These are phyloP conservation scores for Ceratotherium simum DNA, from an alignment of 2,113 vertebrate genomes.

Conservation along the genomic window DNA sequence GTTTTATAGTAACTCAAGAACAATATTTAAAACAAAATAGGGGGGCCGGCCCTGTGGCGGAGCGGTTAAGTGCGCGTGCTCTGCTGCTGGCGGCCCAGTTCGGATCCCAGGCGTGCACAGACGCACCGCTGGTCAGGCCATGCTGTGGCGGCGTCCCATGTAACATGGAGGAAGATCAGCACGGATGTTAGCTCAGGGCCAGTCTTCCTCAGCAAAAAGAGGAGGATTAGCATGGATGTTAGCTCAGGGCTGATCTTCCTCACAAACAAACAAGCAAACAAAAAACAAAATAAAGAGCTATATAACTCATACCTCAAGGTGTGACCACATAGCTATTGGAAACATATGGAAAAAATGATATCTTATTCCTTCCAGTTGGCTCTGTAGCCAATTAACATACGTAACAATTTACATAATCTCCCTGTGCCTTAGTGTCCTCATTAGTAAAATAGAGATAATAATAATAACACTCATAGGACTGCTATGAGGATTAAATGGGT, in stretches of 20 bases:
- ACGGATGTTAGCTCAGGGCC: no score
- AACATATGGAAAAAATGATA: background rate
- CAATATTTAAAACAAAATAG: background rate
- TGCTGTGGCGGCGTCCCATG: no score
- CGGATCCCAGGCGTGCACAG: no score
- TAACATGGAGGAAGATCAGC: no score
- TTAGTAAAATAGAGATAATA: background rate
- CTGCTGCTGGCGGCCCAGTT: no score
- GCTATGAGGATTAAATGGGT: background rate
- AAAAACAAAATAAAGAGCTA: background rate
- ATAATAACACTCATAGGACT: background rate
- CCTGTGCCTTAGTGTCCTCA: background rate
- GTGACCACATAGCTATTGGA: background rate
- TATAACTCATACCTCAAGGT: background rate
- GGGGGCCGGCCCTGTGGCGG: no score
- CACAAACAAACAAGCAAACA: no score
- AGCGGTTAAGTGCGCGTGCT: no score
- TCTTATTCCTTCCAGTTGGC: background rate
- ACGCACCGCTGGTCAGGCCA: no score
- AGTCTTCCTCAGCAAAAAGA: no score
- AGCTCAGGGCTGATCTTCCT: no score
- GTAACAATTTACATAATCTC: background rate
- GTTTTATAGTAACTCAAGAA: background rate
- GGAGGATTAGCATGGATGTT: no score
- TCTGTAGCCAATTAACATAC: background rate